Conservation (phyloP, 1,140 invertebrate genomes). For the Drosophila ananassae region DNA sequence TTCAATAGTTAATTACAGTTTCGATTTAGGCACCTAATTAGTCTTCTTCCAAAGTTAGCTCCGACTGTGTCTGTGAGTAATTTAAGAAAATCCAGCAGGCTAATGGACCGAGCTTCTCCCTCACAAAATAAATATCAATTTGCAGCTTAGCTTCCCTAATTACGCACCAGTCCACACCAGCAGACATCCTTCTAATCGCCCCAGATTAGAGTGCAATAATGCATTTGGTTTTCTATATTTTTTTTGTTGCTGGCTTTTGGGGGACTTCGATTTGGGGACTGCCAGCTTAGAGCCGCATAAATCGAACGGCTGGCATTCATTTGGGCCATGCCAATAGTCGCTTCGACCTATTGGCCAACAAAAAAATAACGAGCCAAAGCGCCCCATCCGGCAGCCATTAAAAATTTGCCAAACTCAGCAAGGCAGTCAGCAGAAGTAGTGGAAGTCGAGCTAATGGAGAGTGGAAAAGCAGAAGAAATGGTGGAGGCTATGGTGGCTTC, state of each 20-base stretch:
- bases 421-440: slow-evolving; percentile 16
- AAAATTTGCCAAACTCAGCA: slow-evolving; percentile 43
- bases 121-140: slow-evolving; percentile 43
- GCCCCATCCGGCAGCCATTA: slow-evolving; percentile 35
- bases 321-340: slow-evolving; percentile 19
- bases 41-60: slow-evolving; percentile 3
- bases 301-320: slow-evolving; percentile 13
- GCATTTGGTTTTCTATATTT: slow-evolving; percentile 28
- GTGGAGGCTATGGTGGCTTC: neutral
- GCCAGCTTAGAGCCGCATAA: slow-evolving; percentile 15
- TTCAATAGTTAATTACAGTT: neutral
- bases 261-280: slow-evolving; percentile 21
- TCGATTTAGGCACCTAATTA: slow-evolving; percentile 12
- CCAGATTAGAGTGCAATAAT: slow-evolving; percentile 38
- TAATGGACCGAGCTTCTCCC: slow-evolving; percentile 11
- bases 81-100: slow-evolving; percentile 5
- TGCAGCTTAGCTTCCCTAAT: slow-evolving; percentile 32
- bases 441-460: slow-evolving; percentile 30
- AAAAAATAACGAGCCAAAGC: slow-evolving; percentile 25
- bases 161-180: slow-evolving; percentile 19
- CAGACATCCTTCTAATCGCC: slow-evolving; percentile 20
- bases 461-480: slow-evolving; percentile 8
- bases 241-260: slow-evolving; percentile 8
- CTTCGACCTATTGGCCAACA: slow-evolving; percentile 25
- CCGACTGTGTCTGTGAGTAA: slow-evolving; percentile 7